These are phyloP conservation scores for Dermolepida albohirtum DNA, from an alignment of 2,888 invertebrate species.

Conservation along the genomic window DNA sequence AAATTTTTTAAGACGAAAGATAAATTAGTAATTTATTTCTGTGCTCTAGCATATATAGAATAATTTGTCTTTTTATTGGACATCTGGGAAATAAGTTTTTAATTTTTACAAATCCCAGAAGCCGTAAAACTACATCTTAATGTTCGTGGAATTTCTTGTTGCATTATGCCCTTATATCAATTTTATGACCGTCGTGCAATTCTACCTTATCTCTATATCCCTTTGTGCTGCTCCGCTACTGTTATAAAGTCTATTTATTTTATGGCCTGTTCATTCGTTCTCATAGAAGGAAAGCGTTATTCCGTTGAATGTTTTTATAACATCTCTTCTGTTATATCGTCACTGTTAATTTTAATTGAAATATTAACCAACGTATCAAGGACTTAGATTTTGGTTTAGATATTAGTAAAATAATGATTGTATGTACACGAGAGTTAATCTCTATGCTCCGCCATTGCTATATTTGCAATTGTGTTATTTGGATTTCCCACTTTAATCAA, in stretches of 20 bases:
- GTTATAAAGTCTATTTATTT: conserved; percentile 37
- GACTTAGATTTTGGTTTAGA: neutral
- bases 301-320: neutral
- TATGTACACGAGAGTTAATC: neutral
- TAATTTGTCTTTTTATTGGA: conserved; percentile 19
- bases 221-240: conserved; percentile 20
- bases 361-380: no score
- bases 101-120: conserved; percentile 34
- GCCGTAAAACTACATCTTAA: conserved; percentile 34
- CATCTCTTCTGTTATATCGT: no score
- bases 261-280: conserved; percentile 31
- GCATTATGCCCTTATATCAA: conserved; percentile 37
- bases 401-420: neutral
- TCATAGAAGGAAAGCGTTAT: neutral
- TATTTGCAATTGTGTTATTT: no score
- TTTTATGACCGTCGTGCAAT: conserved; percentile 31
- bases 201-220: conserved; percentile 28
- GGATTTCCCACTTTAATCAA: no score
- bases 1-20: no score
- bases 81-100: conserved; percentile 38
- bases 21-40: no score
- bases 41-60: no score
- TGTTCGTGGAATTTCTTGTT: conserved; percentile 34
- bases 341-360: no score
- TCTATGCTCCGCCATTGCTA: no score